Evolutionary conservation across 2,888 invertebrate species (phyloP), one percentile per base, ranked within the genome.

Genomic region (Drosophila eohydei): DNA sequence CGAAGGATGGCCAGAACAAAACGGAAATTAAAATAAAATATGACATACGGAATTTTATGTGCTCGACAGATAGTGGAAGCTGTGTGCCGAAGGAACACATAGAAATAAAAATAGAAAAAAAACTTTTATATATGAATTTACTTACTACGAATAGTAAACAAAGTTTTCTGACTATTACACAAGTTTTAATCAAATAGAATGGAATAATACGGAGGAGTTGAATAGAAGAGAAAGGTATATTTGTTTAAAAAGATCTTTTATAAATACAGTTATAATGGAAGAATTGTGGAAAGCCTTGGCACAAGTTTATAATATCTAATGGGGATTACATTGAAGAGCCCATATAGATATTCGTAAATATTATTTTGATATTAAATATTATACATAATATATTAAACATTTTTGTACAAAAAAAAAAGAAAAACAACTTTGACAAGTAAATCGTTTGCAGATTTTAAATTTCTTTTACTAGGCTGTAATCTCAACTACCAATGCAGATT

Each of bases 1-100:
- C 41, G 51, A 56, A 14, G 63, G 74, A 73, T 56, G 74, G 56
- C 51, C 36, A 16, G 55, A 62, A 57, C 50, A 82, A 70, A 81
- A 63, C 89, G 88, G 85, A 86, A 86, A 86, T 89, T 89, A 86
- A 86, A 86, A 78, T 75, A 62, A 85, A 88, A 89, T 89, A 81
- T 81, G 75, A 71, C 64, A 70, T 16, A 58, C 40, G 56, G 52
- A 43, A 44, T 60, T 54, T 57, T 43, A 44, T 56, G 66, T 56
- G 48, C 28, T 41, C 55, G n/a, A n/a, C 16, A 50, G 48, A 48
- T 54, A 44, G 55, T 34, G 12, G 6, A 7, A 46, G 14, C 3
- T 51, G 6, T 51, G 14, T n/a, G 11, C 6, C 5, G 34, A 21
- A 11, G 34, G 9, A 63, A 41, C 46, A 38, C 5, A 28, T 34